Evolutionary conservation across 2,888 invertebrate genomes (phyloP), one percentile per base, ranked within the genome.

Genomic region (Drosophila recens): DNA sequence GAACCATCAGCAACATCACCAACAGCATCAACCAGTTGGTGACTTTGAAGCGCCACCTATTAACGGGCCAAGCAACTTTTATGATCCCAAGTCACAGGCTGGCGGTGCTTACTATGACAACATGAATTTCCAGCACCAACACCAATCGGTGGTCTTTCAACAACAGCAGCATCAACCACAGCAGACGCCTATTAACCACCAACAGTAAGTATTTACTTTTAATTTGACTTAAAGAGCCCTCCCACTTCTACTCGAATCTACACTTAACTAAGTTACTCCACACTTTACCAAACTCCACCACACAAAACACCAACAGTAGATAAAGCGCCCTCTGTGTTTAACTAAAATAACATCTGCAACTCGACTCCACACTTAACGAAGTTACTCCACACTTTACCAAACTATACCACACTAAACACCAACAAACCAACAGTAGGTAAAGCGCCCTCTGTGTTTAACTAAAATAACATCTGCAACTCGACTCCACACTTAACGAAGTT

Each of bases 11-110:
- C 88, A 87, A n/a, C 85, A 88, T 27, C 83, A 83, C 58, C 80
- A 70, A 30, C 89, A 79, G n/a, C 89, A 77, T 15, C 83, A 90
- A 64, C 89, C 82, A 17, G 80, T 87, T 69, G 84, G 82, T 64
- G 91, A 91, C 34, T 91, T 91, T 45, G 93, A 93, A 0, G 80
- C 87, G 74, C 80, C 90, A 65, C 85, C 91, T 77, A 85, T 91
- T 34, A 91, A 87, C 64, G 85, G 89, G 0, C 76, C 87, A 10
- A 80, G 80, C 10, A 91, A 87, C 75, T 93, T 92, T 64, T 90
- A 91, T 51, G 92, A 92, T 43, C 80, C 91, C 20, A 92, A 92
- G 76, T 69, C 85, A 46, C 92, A 91, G 71, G 54, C 87, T 11
- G 49, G 69, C 20, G 70, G 68, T 30, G 73, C 82, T 2, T 93